Conservation (phyloP, 2,888 invertebrate species). For the Labia minor region DNA sequence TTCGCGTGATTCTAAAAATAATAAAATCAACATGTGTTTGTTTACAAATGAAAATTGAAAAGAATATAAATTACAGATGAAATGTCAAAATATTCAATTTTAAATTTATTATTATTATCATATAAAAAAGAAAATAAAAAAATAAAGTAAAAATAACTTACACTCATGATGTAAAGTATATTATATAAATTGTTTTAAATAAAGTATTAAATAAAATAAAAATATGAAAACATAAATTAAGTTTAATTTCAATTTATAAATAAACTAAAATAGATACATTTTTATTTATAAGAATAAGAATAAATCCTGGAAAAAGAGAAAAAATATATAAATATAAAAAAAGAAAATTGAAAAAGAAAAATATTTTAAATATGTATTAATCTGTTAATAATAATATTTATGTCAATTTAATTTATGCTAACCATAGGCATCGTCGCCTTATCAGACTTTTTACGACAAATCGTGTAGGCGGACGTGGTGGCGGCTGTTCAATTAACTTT, state of each 20-base stretch:
- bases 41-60: not conserved
- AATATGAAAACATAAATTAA: too few relatives aligned
- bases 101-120: not conserved
- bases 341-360: not conserved
- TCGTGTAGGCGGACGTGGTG: constrained; percentile 16
- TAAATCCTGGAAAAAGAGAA: not conserved
- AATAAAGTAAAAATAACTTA: too few relatives aligned
- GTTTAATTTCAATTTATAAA: too few relatives aligned
- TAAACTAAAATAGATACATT: too few relatives aligned
- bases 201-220: too few relatives aligned
- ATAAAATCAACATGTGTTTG: constrained; percentile 14
- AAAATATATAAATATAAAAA: not conserved
- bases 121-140: not conserved
- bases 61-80: not conserved
- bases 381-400: too few relatives aligned
- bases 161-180: too few relatives aligned
- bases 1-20: constrained; percentile 24
- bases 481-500: not conserved
- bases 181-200: too few relatives aligned
- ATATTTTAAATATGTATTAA: not conserved
- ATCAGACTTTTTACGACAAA: constrained; percentile 25
- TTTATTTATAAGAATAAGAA: too few relatives aligned
- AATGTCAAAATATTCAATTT: not conserved
- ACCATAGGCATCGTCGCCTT: constrained; percentile 25
- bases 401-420: constrained; percentile 2